Evolutionary conservation across 2,113 vertebrate species (phyloP).

Genomic region (Antechinus stuartii): DNA sequence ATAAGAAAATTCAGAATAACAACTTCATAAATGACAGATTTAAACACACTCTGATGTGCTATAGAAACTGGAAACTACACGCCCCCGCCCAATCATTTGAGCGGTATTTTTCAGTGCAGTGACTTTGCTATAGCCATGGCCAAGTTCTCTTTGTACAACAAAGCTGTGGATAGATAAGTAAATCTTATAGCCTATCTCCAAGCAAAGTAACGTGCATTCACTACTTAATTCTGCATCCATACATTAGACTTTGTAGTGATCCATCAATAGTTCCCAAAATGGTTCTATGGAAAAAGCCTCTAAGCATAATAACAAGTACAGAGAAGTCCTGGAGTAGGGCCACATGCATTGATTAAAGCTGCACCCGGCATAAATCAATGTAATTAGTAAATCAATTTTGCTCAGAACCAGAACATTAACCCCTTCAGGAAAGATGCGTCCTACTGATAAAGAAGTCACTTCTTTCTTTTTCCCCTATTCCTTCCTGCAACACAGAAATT

Average conservation of each 20-base stretch:
- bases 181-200: background rate
- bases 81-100: background rate
- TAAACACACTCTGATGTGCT: background rate
- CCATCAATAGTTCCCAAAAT: background rate
- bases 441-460: background rate
- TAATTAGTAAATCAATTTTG: constrained; percentile 27
- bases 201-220: constrained; percentile 31
- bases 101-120: background rate
- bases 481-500: background rate
- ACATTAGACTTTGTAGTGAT: background rate
- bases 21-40: background rate
- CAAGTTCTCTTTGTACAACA: constrained; percentile 5
- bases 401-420: constrained; percentile 1
- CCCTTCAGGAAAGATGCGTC: background rate
- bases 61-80: background rate
- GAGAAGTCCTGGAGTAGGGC: background rate
- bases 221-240: background rate
- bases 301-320: background rate
- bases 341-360: constrained; percentile 12
- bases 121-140: background rate
- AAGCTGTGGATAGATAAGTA: background rate
- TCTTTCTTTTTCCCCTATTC: constrained; percentile 22
- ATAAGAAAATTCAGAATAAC: background rate
- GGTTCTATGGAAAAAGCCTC: constrained; percentile 4
- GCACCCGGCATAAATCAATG: background rate